These are phyloP conservation scores for Mimumesa dahlbomi DNA, from an alignment of 2,888 invertebrate genomes.

Conservation along the genomic window DNA sequence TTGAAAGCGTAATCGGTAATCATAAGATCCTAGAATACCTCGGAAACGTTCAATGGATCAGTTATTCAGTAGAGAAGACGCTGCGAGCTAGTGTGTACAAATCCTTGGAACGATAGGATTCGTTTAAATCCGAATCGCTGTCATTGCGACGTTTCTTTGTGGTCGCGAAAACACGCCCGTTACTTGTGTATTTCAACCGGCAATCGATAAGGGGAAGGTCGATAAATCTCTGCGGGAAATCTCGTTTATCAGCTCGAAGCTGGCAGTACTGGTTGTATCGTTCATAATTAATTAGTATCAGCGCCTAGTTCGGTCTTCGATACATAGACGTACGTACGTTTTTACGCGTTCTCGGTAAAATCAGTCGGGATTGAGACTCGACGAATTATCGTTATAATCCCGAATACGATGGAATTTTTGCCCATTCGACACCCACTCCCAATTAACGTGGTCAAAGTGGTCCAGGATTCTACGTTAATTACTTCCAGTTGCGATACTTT, in stretches of 20 bases:
- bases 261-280: constrained; percentile 40
- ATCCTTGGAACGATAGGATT: neutral
- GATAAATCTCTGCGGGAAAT: constrained; percentile 38
- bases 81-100: neutral
- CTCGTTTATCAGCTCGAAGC: constrained; percentile 35
- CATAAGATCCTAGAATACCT: constrained; percentile 3
- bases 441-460: constrained; percentile 5
- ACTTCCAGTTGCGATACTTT: constrained; percentile 24
- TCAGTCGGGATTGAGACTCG: neutral
- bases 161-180: constrained; percentile 7
- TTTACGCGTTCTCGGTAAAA: too few species aligned
- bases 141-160: neutral
- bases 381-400: neutral
- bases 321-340: too few species aligned
- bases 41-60: constrained; percentile 18
- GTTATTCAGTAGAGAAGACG: constrained; percentile 12
- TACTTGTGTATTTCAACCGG: constrained; percentile 7
- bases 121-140: constrained; percentile 16
- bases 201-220: constrained; percentile 28
- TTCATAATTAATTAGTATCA: constrained; percentile 56
- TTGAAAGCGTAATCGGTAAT: too few species aligned
- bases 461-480: constrained; percentile 57
- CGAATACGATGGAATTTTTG: neutral
- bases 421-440: neutral
- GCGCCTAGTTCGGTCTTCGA: constrained; percentile 28